Evolutionary conservation across 2,797 vertebrate genomes (phyloP).

Genomic region (Oryzias sinensis): DNA sequence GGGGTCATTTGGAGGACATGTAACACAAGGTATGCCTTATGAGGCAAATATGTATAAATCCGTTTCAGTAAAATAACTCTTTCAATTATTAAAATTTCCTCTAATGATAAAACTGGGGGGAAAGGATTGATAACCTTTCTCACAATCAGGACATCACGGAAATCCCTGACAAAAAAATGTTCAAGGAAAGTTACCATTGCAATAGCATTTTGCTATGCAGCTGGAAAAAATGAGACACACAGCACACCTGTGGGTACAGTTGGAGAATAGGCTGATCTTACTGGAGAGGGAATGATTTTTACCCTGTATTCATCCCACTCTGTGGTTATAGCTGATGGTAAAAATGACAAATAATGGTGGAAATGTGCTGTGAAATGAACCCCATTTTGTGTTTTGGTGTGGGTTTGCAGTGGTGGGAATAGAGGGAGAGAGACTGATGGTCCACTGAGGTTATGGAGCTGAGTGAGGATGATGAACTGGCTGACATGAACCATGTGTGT

Average conservation of each 20-base stretch:
- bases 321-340: conserved; percentile 62
- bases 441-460: conserved; percentile 31
- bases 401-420: neutral
- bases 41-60: no score
- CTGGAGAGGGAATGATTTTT: conserved; percentile 55
- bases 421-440: conserved; percentile 9
- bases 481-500: conserved; percentile 20
- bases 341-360: conserved; percentile 72
- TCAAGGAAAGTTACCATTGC: no score
- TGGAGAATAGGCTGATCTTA: conserved; percentile 53
- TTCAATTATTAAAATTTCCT: no score
- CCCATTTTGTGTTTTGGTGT: conserved; percentile 43
- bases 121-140: no score
- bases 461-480: conserved; percentile 40
- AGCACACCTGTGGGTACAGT: conserved; percentile 8
- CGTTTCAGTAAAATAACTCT: no score
- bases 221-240: no score
- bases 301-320: conserved; percentile 54
- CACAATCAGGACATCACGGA: no score
- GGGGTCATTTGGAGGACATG: no score
- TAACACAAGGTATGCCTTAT: no score
- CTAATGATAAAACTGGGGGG: no score
- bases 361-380: conserved; percentile 75
- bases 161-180: no score
- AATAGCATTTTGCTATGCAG: no score